Conservation (phyloP, 2,797 vertebrate genomes). For the Oceanodroma leucorhoa region DNA sequence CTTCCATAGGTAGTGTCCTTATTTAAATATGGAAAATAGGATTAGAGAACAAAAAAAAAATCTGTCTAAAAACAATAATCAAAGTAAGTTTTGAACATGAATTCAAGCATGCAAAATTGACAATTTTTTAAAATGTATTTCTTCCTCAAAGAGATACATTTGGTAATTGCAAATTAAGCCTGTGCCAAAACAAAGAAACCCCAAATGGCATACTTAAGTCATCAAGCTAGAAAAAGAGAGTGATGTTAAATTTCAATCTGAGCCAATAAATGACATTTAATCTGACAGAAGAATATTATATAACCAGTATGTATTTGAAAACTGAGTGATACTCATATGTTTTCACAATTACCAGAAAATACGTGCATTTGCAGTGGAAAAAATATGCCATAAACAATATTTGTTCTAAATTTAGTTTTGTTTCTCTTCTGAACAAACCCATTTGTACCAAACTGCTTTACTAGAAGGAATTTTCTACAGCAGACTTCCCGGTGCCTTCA, state of each 20-base stretch:
- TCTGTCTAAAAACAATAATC: not conserved
- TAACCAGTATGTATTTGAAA: not conserved
- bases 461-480: not conserved
- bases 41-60: not conserved
- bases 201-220: not conserved
- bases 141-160: not conserved
- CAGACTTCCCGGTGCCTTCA: not conserved
- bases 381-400: not conserved
- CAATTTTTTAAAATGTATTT: not conserved
- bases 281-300: not conserved
- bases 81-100: not conserved
- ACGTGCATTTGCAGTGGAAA: not conserved
- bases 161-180: not conserved
- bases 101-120: not conserved
- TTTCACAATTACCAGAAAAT: not conserved
- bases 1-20: not conserved
- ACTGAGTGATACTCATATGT: not conserved
- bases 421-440: not conserved
- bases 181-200: not conserved
- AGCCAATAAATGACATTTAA: not conserved
- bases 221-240: not conserved
- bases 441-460: not conserved
- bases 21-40: not conserved
- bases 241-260: not conserved
- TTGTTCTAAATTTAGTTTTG: not conserved